Conservation (phyloP, 2,888 invertebrate species). For the Eulithis prunata region DNA sequence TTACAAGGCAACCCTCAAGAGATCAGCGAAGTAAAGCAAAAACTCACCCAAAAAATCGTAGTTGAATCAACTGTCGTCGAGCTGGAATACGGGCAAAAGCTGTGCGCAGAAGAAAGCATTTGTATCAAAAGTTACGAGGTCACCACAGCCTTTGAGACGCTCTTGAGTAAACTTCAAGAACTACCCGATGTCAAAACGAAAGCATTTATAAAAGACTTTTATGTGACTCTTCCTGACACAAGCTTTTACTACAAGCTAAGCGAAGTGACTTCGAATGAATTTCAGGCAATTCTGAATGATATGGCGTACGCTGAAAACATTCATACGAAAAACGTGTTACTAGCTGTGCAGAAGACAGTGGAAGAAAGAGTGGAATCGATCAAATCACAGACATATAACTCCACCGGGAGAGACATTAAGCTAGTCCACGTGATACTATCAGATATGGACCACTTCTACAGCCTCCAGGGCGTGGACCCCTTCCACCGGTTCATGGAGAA, state of each 20-base stretch:
- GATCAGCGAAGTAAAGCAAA: slow-evolving; percentile 45
- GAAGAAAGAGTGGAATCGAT: slow-evolving; percentile 50
- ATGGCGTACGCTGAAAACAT: slow-evolving; percentile 60
- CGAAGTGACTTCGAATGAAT: slow-evolving; percentile 54
- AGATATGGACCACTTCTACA: slow-evolving; percentile 67
- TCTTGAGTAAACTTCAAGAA: slow-evolving; percentile 23
- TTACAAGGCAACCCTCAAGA: slow-evolving; percentile 45
- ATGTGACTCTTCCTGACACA: slow-evolving; percentile 44
- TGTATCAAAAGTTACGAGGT: slow-evolving; percentile 51
- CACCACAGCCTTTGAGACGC: slow-evolving; percentile 23
- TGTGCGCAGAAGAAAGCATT: slow-evolving; percentile 57
- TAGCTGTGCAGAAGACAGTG: slow-evolving; percentile 53
- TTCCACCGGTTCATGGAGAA: slow-evolving; percentile 56
- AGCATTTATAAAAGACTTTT: slow-evolving; percentile 41
- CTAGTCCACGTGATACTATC: slow-evolving; percentile 64
- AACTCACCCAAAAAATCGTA: slow-evolving; percentile 54
- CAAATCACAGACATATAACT: slow-evolving; percentile 34
- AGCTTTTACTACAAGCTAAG: slow-evolving; percentile 54
- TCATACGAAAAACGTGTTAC: slow-evolving; percentile 56
- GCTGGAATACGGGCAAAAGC: slow-evolving; percentile 52
- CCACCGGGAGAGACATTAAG: slow-evolving; percentile 54
- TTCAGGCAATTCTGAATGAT: slow-evolving; percentile 65
- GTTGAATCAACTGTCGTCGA: slow-evolving; percentile 57
- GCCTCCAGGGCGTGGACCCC: slow-evolving; percentile 49
- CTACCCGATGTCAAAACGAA: slow-evolving; percentile 27